phyloP scores from a whole-genome alignment of 2,113 vertebrate genomes.

The Elanus axillaris region DNA sequence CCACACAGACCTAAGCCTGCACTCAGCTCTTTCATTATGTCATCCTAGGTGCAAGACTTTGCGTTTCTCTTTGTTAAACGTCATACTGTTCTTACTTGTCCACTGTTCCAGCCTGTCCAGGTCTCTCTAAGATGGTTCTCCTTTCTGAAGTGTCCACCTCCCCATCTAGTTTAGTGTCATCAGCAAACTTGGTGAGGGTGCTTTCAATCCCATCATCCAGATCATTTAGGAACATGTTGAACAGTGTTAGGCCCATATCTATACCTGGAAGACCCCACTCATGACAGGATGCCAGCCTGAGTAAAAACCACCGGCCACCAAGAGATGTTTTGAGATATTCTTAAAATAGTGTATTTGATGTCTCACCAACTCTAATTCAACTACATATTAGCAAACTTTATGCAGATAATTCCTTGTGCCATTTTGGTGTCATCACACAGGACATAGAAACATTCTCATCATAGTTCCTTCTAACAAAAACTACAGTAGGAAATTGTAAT shows the following conservation, averaged over 20 bases:
- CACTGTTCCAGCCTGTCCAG: background rate
- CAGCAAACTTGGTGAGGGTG: background rate
- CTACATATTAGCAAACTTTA: background rate
- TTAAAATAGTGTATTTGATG: background rate
- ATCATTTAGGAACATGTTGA: background rate
- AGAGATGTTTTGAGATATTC: background rate
- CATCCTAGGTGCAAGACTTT: background rate
- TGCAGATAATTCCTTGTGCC: background rate
- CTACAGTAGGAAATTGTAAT: background rate
- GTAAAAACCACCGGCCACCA: background rate
- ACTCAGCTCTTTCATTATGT: accelerated
- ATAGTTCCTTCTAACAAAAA: background rate
- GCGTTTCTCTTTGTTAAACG: background rate
- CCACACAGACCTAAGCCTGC: background rate
- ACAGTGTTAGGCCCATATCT: background rate
- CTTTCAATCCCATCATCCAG: background rate
- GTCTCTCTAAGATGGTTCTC: background rate
- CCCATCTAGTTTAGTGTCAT: background rate
- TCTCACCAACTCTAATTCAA: background rate
- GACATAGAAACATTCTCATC: background rate
- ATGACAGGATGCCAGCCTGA: background rate
- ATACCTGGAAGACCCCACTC: background rate
- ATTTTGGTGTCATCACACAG: background rate
- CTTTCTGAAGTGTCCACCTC: background rate
- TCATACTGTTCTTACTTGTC: background rate